Conservation (phyloP, 2,888 invertebrate genomes). For the Lutraria lutraria region DNA sequence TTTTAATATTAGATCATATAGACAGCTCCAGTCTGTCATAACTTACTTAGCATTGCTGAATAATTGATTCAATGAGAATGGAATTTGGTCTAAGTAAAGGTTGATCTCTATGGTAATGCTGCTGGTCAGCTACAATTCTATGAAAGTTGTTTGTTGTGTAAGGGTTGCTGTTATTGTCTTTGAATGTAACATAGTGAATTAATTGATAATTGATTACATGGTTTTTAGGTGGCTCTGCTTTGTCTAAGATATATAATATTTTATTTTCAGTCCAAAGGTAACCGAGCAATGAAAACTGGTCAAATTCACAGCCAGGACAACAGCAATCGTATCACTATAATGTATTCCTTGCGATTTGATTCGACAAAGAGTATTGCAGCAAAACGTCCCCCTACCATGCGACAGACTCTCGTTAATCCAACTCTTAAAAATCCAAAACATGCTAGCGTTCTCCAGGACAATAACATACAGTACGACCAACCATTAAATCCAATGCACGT, state of each 20-base stretch:
- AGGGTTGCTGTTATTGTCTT: too few species aligned
- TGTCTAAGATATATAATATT: neutral
- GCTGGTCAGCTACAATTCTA: too few species aligned
- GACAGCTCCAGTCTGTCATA: too few species aligned
- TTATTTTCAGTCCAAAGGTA: slow-evolving; percentile 89
- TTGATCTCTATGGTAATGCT: too few species aligned
- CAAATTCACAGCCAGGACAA: slow-evolving; percentile 93
- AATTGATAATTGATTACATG: too few species aligned
- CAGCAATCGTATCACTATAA: slow-evolving; percentile 91
- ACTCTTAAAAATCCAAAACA: slow-evolving; percentile 93
- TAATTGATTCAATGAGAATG: too few species aligned
- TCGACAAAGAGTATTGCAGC: slow-evolving; percentile 91
- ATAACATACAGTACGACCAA: slow-evolving; percentile 94
- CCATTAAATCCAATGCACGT: slow-evolving; percentile 92
- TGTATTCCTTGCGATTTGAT: slow-evolving; percentile 91
- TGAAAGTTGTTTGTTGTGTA: too few species aligned
- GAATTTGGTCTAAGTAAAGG: too few species aligned
- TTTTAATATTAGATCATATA: too few species aligned
- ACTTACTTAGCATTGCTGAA: too few species aligned
- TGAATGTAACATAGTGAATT: too few species aligned
- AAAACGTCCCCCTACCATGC: slow-evolving; percentile 90
- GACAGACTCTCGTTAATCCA: slow-evolving; percentile 92
- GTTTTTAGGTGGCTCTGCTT: too few species aligned
- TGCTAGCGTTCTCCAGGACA: slow-evolving; percentile 93
- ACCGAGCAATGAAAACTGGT: slow-evolving; percentile 91